Conservation (phyloP, 2,113 vertebrate genomes). For the Benitochromis conjunctus region DNA sequence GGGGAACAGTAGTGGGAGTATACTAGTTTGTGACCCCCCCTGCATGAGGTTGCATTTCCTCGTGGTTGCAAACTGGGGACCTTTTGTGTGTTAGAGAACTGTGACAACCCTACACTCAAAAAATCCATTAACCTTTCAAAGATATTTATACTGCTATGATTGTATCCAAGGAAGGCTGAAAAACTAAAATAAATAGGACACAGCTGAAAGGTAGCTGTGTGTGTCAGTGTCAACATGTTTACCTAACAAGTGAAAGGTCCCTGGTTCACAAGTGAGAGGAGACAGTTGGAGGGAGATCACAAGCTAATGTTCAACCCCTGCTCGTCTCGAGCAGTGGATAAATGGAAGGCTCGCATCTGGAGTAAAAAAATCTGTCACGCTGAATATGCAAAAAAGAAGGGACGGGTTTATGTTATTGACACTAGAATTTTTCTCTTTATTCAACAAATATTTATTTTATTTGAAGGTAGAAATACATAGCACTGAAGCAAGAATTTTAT, state of each 20-base stretch:
- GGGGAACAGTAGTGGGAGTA: background rate
- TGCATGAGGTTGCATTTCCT: background rate
- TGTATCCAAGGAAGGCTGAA: background rate
- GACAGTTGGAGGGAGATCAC: background rate
- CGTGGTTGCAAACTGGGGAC: background rate
- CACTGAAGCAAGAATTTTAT: background rate
- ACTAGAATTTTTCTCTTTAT: background rate
- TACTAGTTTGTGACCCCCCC: background rate
- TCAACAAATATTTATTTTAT: background rate
- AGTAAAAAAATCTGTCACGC: background rate
- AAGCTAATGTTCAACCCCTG: background rate
- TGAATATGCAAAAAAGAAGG: background rate
- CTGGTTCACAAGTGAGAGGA: background rate
- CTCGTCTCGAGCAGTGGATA: background rate
- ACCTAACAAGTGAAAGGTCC: background rate
- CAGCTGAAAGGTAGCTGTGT: background rate
- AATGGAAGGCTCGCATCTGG: background rate
- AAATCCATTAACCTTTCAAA: background rate
- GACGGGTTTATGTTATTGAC: background rate
- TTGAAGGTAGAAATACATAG: background rate
- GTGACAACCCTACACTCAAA: background rate
- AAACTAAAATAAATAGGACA: background rate
- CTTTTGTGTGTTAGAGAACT: background rate
- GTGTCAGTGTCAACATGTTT: background rate
- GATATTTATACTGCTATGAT: background rate